Conservation (phyloP, 2,113 vertebrate genomes). For the Lutjanus erythropterus region DNA sequence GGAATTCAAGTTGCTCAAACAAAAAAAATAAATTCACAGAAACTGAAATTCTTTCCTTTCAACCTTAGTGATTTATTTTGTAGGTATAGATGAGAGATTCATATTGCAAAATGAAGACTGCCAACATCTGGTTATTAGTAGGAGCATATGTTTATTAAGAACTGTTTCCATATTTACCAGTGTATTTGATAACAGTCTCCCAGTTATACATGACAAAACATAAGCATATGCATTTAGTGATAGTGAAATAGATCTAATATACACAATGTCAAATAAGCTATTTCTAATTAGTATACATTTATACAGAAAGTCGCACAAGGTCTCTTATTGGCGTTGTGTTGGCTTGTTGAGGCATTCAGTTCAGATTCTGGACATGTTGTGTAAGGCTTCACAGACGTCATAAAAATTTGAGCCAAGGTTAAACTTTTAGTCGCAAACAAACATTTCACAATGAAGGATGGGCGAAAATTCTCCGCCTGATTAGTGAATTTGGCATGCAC, state of each 20-base stretch:
- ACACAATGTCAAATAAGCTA: not conserved
- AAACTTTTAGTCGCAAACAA: conserved; percentile 43
- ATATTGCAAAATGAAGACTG: conserved; percentile 31
- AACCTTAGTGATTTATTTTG: conserved; percentile 30
- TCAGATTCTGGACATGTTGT: conserved; percentile 51
- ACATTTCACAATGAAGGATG: conserved; percentile 49
- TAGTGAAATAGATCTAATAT: not conserved
- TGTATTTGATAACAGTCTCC: conserved; percentile 19
- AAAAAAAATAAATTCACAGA: conserved; percentile 26
- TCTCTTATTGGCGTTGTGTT: not conserved
- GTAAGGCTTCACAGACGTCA: conserved; percentile 42
- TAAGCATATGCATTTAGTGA: conserved; percentile 15
- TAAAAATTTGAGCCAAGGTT: conserved; percentile 37
- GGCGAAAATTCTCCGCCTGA: conserved; percentile 21
- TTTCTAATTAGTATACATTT: conserved; percentile 7
- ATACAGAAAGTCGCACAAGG: conserved; percentile 5
- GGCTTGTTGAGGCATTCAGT: conserved; percentile 15
- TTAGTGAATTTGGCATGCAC: conserved; percentile 31
- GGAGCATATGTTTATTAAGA: conserved; percentile 48
- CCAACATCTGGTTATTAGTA: conserved; percentile 26
- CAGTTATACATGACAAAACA: conserved; percentile 19
- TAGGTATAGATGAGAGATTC: not conserved
- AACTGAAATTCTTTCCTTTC: not conserved
- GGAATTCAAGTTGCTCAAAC: conserved; percentile 10
- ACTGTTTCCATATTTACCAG: conserved; percentile 19